A percentile compares a stretch with the other conserved stretches of the same genome.
These are phyloP conservation scores for Chauna torquata DNA, from an alignment of 2,113 vertebrate genomes.

Conservation along the genomic window DNA sequence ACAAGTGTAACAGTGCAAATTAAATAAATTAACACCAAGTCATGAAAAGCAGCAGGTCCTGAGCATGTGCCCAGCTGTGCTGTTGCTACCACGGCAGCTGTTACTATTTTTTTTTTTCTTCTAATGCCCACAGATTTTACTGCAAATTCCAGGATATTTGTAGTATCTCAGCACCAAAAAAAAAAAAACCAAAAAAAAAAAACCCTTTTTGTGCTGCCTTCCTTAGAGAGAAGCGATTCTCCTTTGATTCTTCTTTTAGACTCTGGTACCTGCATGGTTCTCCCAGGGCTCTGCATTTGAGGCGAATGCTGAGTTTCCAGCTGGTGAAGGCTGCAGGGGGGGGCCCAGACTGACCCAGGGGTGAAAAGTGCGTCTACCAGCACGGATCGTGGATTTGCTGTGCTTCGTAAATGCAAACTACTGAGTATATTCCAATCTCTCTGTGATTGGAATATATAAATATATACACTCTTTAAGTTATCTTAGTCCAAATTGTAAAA, in stretches of 20 bases:
- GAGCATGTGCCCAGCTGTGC: neutral
- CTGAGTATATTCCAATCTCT: neutral
- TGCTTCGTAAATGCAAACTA: neutral
- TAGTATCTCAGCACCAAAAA: neutral
- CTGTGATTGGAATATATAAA: too few species aligned
- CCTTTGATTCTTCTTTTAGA: neutral
- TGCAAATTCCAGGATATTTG: neutral
- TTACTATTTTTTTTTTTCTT: neutral
- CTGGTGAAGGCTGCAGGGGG: too few species aligned
- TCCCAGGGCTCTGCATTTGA: neutral
- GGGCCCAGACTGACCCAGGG: too few species aligned
- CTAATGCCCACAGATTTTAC: neutral
- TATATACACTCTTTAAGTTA: neutral
- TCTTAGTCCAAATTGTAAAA: neutral
- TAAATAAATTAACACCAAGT: conserved; percentile 10
- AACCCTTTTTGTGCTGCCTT: neutral
- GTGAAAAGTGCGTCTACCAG: neutral
- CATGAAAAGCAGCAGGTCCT: conserved; percentile 22
- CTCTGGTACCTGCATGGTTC: neutral
- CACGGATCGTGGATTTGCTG: rapidly evolving
- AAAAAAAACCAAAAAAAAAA: neutral
- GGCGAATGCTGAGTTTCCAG: neutral
- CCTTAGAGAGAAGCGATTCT: neutral
- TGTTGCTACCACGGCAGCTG: neutral
- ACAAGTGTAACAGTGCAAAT: neutral